Conservation (phyloP, 2,888 invertebrate species). For the Drosophila rellima region DNA sequence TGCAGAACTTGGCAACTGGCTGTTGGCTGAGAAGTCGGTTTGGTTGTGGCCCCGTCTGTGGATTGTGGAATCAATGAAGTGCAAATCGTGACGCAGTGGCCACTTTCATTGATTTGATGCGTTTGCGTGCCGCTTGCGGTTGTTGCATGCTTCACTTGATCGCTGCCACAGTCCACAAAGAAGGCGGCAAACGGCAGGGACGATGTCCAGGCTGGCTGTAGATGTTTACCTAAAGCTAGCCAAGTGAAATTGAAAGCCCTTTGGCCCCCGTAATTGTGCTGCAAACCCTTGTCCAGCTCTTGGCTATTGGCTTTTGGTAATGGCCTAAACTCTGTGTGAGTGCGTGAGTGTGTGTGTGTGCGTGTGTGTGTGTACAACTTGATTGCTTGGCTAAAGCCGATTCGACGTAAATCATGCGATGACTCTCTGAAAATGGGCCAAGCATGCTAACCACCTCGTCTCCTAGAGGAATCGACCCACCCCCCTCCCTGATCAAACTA, state of each 20-base stretch:
- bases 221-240: conserved; percentile 72
- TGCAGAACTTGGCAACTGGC: conserved; percentile 4
- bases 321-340: conserved; percentile 25
- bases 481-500: conserved; percentile 3
- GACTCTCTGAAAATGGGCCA: conserved; percentile 70
- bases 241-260: conserved; percentile 79
- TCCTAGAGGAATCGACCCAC: background rate
- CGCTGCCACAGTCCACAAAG: conserved; percentile 19
- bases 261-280: conserved; percentile 69
- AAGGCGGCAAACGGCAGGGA: background rate
- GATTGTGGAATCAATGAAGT: conserved; percentile 70
- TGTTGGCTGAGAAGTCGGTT: conserved; percentile 7
- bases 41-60: conserved; percentile 10
- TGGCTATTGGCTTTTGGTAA: conserved; percentile 51
- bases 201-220: conserved; percentile 23
- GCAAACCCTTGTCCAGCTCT: conserved; percentile 28
- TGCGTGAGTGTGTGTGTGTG: conserved; percentile 24
- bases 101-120: conserved; percentile 81
- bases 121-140: conserved; percentile 75
- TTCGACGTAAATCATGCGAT: conserved; percentile 78
- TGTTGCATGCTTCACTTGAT: conserved; percentile 76
- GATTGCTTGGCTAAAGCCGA: conserved; percentile 72
- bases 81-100: conserved; percentile 69
- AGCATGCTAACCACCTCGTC: conserved; percentile 53
- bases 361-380: conserved; percentile 56